These are phyloP conservation scores for Caenorhabditis parvicauda DNA, from an alignment of 2,888 invertebrate genomes.

Conservation along the genomic window DNA sequence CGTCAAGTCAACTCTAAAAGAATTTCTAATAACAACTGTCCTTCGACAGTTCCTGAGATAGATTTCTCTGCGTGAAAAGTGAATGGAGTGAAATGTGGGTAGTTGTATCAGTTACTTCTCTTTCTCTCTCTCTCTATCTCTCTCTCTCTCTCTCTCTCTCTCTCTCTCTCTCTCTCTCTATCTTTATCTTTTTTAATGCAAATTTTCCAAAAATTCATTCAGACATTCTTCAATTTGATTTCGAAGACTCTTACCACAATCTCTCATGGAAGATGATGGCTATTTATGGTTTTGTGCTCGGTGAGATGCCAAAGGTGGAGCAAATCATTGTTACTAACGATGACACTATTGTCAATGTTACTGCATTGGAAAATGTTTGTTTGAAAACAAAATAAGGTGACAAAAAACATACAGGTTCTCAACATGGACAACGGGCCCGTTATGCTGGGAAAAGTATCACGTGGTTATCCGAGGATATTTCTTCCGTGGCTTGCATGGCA, in stretches of 20 bases:
- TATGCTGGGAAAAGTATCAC: constrained; percentile 58
- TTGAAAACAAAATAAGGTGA: constrained; percentile 3
- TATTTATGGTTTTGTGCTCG: constrained; percentile 53
- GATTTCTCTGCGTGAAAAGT: no score
- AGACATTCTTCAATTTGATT: constrained; percentile 59
- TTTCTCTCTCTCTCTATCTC: no score
- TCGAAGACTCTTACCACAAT: constrained; percentile 58
- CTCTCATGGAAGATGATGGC: constrained; percentile 61
- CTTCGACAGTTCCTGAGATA: no score
- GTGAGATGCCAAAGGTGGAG: constrained; percentile 33
- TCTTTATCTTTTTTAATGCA: no score
- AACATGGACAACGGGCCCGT: constrained; percentile 28
- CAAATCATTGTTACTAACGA: constrained; percentile 53
- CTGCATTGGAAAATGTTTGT: constrained; percentile 46
- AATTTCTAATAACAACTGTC: no score
- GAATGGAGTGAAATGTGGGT: no score
- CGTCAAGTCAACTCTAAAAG: no score
- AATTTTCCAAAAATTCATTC: no score
- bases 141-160: no score
- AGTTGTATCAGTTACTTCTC: no score
- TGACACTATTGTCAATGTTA: constrained; percentile 59
- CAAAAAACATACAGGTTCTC: constrained; percentile 9
- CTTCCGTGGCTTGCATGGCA: constrained; percentile 61
- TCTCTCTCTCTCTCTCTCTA: no score
- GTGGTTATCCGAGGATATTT: constrained; percentile 59